Evolutionary conservation across 2,888 invertebrate species (phyloP).

Genomic region (Willowsia nigromaculata): DNA sequence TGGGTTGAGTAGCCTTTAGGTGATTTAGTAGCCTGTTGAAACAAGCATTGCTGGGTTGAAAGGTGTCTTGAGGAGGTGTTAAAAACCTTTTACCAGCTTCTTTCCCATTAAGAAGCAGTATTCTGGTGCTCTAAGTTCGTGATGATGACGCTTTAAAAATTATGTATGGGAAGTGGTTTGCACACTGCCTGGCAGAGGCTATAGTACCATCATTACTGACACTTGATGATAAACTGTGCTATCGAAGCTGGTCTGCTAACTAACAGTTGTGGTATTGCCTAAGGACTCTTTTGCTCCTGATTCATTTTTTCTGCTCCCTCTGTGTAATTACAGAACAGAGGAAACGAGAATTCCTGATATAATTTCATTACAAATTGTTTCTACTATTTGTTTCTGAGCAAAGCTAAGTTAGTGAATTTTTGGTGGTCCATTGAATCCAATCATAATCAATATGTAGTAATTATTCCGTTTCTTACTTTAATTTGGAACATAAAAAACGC

Average conservation of each 20-base stretch:
- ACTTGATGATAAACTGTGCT: slow-evolving; percentile 38
- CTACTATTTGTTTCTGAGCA: no score
- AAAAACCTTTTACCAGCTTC: slow-evolving; percentile 61
- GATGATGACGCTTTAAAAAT: neutral
- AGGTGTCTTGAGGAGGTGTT: slow-evolving; percentile 71
- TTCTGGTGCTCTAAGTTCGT: neutral
- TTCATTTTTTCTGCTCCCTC: neutral
- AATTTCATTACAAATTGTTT: no score
- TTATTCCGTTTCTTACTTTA: no score
- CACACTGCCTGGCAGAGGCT: neutral
- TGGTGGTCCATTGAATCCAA: neutral
- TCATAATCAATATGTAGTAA: no score
- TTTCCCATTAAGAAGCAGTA: slow-evolving; percentile 2
- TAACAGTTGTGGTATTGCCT: slow-evolving; percentile 24
- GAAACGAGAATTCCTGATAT: no score
- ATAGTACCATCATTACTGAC: neutral
- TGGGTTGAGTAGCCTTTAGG: slow-evolving; percentile 65
- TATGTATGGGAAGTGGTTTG: slow-evolving; percentile 45
- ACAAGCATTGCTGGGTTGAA: slow-evolving; percentile 67
- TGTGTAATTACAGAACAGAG: slow-evolving; percentile 1
- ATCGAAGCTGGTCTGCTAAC: neutral
- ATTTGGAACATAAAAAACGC: no score
- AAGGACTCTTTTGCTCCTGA: neutral
- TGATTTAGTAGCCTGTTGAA: slow-evolving; percentile 71
- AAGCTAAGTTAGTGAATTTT: no score